Evolutionary conservation across 2,888 invertebrate species (phyloP), one percentile per base, ranked within the genome.

Genomic region (Zaprionus bogoriensis): DNA sequence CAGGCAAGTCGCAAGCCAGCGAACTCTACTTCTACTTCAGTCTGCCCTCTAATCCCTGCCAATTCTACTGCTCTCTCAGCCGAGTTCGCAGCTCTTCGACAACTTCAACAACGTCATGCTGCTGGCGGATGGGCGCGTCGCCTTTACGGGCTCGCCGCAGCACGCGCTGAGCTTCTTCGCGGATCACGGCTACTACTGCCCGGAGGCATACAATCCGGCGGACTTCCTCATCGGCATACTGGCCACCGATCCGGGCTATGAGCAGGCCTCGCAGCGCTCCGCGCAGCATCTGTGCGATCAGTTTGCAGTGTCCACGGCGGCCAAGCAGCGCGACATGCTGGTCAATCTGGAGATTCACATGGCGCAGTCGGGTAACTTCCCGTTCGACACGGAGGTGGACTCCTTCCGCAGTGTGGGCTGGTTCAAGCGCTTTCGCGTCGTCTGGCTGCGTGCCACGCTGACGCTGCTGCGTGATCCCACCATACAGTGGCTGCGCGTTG

Each of bases 191-290:
- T 95, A 95, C 89, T 91, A 92, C 36, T 96, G 96, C 77, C 97
- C 97, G 0, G 91, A 93, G 28, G 95, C 95, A 48, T 97, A 95
- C 92, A 98, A 97, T 89, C 97, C 97, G 0, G 97, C 98, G 0
- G 98, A 98, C 89, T 97, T 95, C 91, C 94, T 96, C 85, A 96
- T 98, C 70, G 94, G 95, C 76, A 95, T 95, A 0, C 90, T 98
- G 69, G 97, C 98, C 0, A 92, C 95, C 1, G 94, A 95, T 19
- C 96, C 96, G 0, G 96, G 95, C 3, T 93, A 94, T 1, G 96
- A 97, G 88, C 92, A 93, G 9, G 94, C 94, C 0, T 95, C 95
- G 5, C 92, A 94, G 57, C 92, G 93, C 63, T 93, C 94, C 0
- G 93, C 95, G 17, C 94, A 94, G 86, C 93, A 93, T 83, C 92